Base-by-base conservation (phyloP, 2,888 invertebrate species). In the Netelia fuscicornis region DNA sequence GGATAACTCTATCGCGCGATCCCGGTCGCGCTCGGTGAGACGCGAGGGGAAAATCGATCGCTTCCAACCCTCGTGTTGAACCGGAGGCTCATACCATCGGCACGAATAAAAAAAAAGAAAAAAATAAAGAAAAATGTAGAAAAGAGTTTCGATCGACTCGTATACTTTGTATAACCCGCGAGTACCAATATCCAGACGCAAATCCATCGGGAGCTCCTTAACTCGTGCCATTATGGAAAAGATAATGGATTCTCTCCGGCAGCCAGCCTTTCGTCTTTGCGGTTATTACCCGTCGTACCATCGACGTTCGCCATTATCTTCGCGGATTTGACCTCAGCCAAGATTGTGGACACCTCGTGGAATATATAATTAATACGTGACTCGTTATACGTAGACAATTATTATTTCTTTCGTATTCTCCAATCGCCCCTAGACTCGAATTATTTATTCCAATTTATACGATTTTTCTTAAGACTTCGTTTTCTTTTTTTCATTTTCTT, bases 161-260 rank as follows among this genome's bases (percentile, higher is more conserved):
- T 13, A 67, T 48, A 48, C 30, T 30, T 56, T 54, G 20, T 70
- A 54, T 58, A 72, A 20, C 58, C 20, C 11, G 58, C 20, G 58
- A 42, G 71, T 58, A 72, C 71, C 71, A 72, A 72, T 72, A 72
- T 72, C 58, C 58, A 11, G 71, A 37, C 56, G 56, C 54, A 72
- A 72, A 56, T 72, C 71, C 71, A 72, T 72, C 71, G 30, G 58
- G 58, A 56, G 58, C 23, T 23, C 56, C 58, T 20, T 20, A 56
- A 25, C 56, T 42, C 71, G 11, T 58, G 56, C 56, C 71, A 72
- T 72, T 72, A 72, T 72, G 71, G 58, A 58, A 56, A 42, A 72
- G 71, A 58, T 72, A 72, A 72, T 72, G 71, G 71, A 72, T 72
- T 72, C 58, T 58, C 42, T 9, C 8, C 58, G 58, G 25, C 58